Conservation (phyloP, 2,113 vertebrate genomes). For the Xenopus tropicalis region UCB_Xtro_10.0 CM004449.2:51267501-51268000, state of each 20-base stretch:
- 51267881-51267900: too few species aligned
- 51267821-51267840: not conserved
- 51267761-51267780: not conserved
- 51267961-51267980: too few species aligned
- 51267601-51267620: not conserved
- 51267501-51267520: too few species aligned
- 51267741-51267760: slow-evolving; percentile 2
- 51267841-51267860: not conserved
- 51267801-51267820: not conserved
- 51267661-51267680: not conserved
- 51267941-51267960: too few species aligned
- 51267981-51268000: too few species aligned
- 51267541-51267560: too few species aligned
- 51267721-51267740: not conserved
- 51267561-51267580: too few species aligned
- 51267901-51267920: too few species aligned
- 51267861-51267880: too few species aligned
- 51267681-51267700: not conserved
- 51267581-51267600: too few species aligned
- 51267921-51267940: too few species aligned
- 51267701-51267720: not conserved
- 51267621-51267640: not conserved
- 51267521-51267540: too few species aligned
- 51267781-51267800: not conserved
- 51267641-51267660: not conserved